A percentile compares a stretch with the other conserved stretches of the same genome.
Evolutionary conservation across 2,797 vertebrate genomes (phyloP).

Genomic region (Epinephelus malabaricus): DNA sequence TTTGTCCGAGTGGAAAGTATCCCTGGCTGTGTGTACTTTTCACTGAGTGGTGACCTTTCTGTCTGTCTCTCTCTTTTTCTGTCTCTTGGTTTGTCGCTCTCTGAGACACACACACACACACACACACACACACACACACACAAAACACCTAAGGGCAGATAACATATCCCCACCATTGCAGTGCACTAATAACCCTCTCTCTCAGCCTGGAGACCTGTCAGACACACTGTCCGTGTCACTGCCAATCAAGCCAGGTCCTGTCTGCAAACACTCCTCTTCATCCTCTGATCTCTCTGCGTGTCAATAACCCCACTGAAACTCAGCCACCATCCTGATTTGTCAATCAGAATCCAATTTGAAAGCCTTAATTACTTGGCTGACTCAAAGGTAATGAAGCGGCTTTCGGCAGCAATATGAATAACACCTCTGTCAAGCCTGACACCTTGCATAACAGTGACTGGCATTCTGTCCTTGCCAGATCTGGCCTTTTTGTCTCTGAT

Average conservation of each 20-base stretch:
- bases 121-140: constrained; percentile 18
- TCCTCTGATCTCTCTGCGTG: constrained; percentile 20
- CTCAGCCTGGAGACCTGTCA: constrained; percentile 56
- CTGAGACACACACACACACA: constrained; percentile 8
- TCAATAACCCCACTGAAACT: constrained; percentile 34
- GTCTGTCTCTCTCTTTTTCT: constrained; percentile 3
- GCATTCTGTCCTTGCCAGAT: constrained; percentile 23
- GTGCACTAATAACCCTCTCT: constrained; percentile 64
- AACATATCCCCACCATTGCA: constrained; percentile 45
- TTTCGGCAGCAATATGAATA: constrained; percentile 48
- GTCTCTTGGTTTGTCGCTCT: constrained; percentile 7
- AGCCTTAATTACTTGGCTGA: constrained; percentile 63
- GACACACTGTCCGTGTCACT: constrained; percentile 43
- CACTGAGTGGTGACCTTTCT: constrained; percentile 36
- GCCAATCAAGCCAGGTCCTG: constrained; percentile 62
- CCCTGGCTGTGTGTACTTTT: constrained; percentile 43
- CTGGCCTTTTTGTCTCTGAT: constrained; percentile 45
- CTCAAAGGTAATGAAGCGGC: constrained; percentile 64
- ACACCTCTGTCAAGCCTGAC: constrained; percentile 34
- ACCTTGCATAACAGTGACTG: constrained; percentile 28
- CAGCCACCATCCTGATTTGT: constrained; percentile 29
- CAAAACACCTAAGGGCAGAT: constrained; percentile 50
- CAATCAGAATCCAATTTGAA: constrained; percentile 74
- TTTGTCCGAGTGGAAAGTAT: constrained; percentile 61
- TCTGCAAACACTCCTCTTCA: constrained; percentile 29